Evolutionary conservation across 1,140 invertebrate genomes (phyloP).

Genomic region (Drosophila repletoides): DNA sequence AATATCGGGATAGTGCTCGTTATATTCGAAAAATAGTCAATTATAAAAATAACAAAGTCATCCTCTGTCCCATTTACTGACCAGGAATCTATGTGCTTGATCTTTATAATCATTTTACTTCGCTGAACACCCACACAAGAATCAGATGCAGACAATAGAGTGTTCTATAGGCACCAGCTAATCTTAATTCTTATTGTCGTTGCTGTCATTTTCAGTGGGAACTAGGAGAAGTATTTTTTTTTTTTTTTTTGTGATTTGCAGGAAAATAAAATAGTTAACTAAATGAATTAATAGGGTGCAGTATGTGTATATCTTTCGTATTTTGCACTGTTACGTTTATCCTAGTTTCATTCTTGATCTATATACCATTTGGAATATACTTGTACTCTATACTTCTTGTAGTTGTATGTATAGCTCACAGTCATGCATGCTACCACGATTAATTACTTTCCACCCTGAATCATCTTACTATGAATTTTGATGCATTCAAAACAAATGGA

Average conservation of each 20-base stretch:
- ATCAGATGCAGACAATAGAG: too few relatives aligned
- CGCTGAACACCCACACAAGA: not conserved
- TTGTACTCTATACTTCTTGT: slow-evolving; percentile 16
- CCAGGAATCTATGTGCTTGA: slow-evolving; percentile 68
- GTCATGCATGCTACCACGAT: slow-evolving; percentile 35
- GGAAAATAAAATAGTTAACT: not conserved
- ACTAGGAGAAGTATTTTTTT: not conserved
- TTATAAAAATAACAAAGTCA: not conserved
- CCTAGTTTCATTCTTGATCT: slow-evolving; percentile 39
- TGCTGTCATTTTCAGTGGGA: slow-evolving; percentile 4
- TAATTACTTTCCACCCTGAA: slow-evolving; percentile 3
- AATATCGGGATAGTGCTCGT: not conserved
- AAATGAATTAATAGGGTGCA: slow-evolving; percentile 11
- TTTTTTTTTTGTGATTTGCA: slow-evolving; percentile 6
- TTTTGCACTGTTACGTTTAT: slow-evolving; percentile 37
- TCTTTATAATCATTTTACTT: slow-evolving; percentile 29
- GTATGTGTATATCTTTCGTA: slow-evolving; percentile 38
- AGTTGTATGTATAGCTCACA: slow-evolving; percentile 28
- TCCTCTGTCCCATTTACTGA: slow-evolving; percentile 42
- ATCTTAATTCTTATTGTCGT: not conserved
- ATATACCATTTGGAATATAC: slow-evolving; percentile 24
- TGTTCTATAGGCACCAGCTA: not conserved
- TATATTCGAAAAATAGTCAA: not conserved
- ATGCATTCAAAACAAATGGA: not conserved
- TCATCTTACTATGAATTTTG: slow-evolving; percentile 21